Evolutionary conservation across 64 coral and sea anemone species (phyloP).

Genomic region (Trachythela sp.): DNA sequence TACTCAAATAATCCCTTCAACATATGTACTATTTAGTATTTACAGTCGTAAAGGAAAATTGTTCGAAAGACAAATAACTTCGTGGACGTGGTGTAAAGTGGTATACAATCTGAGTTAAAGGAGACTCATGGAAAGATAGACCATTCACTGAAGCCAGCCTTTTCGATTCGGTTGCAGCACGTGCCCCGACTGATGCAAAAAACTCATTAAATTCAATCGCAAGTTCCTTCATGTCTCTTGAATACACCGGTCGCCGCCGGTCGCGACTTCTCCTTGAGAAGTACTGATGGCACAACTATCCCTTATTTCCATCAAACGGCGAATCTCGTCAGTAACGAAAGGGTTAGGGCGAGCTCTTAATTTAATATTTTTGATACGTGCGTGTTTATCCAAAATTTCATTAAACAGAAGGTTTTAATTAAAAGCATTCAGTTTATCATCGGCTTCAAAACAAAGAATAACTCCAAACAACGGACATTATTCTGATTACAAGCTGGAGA

Average conservation of each 20-base stretch:
- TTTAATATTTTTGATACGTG: constrained; percentile 45
- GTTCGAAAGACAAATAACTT: background rate
- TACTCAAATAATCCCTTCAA: too few species aligned
- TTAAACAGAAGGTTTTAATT: constrained; percentile 36
- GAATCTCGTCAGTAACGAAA: constrained; percentile 50
- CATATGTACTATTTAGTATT: background rate
- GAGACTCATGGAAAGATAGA: too few species aligned
- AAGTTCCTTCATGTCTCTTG: constrained; percentile 31
- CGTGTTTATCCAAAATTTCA: constrained; percentile 46
- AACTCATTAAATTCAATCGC: too few species aligned
- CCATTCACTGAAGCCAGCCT: background rate
- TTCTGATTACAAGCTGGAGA: too few species aligned
- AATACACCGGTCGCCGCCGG: too few species aligned
- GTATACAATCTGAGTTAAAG: too few species aligned
- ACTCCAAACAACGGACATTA: too few species aligned
- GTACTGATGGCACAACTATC: constrained; percentile 47
- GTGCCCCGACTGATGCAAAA: background rate
- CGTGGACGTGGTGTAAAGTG: background rate
- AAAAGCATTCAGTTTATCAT: constrained; percentile 38
- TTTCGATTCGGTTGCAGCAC: background rate
- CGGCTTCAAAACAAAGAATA: constrained; percentile 39
- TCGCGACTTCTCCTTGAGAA: too few species aligned
- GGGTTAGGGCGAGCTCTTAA: constrained; percentile 18
- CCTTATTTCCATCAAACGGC: constrained; percentile 53
- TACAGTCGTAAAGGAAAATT: background rate